phyloP scores from a whole-genome alignment of 2,888 invertebrate species.

The Brachyptera risi region DNA sequence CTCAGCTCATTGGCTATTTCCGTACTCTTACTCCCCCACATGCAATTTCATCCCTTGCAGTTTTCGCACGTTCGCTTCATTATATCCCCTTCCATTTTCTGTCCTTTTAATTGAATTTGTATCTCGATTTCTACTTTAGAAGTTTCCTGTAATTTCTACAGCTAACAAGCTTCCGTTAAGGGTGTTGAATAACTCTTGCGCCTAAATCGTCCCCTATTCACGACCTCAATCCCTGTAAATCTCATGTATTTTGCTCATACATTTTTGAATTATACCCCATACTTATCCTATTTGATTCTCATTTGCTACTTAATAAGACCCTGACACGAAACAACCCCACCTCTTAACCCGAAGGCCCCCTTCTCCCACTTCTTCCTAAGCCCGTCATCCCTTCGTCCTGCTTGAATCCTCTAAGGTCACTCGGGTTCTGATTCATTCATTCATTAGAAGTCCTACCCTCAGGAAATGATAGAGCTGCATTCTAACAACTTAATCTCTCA shows the following conservation, averaged over 20 bases:
- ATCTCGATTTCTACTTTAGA: neutral
- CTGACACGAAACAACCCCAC: too few relatives aligned
- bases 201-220: too few relatives aligned
- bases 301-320: neutral
- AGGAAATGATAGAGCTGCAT: neutral
- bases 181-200: too few relatives aligned
- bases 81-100: conserved; percentile 5
- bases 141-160: neutral
- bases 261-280: neutral
- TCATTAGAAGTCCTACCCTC: conserved; percentile 7
- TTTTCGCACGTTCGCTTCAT: conserved; percentile 10
- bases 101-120: conserved; percentile 2
- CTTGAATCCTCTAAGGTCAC: conserved; percentile 6
- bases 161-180: too few relatives aligned
- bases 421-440: conserved; percentile 1
- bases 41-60: conserved; percentile 10
- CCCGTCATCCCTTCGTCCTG: neutral
- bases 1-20: neutral
- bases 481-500: too few relatives aligned
- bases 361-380: neutral
- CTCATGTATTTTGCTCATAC: too few relatives aligned
- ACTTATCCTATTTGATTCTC: neutral
- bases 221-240: too few relatives aligned
- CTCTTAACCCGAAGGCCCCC: too few relatives aligned
- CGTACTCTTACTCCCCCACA: too few relatives aligned